Base-by-base conservation (phyloP, 1,140 invertebrate species). In the Aporrectodea caliginosa region DNA sequence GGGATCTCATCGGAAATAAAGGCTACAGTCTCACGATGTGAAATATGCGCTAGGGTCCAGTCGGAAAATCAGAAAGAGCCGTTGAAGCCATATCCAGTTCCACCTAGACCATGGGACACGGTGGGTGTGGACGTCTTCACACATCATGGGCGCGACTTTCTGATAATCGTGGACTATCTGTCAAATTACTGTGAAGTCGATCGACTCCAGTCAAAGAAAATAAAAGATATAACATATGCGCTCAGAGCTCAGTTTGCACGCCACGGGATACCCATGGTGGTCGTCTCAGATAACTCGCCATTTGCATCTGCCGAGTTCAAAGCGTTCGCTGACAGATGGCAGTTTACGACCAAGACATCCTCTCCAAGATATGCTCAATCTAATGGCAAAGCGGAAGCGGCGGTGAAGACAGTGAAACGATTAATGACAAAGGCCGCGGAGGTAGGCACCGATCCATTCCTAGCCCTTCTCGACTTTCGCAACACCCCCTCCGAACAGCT, bases 391-490 rank as follows among this genome's bases (percentile, higher is more conserved):
- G 34, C 73, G 12, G 78, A 79, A 69, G 43, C 32, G 1, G 35
- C 72, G 14, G 73, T 75, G 2, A 74, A 69, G 29, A 79, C 43
- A 16, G 27, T 58, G 0, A 79, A 79, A 22, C 1, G 29, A 14
- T 35, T 69, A 12, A 12, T 79, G 30, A 43, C 22, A 1, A 79
- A 79, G 68, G 72, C 73, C 1, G 29, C n/a, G 14, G 68, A 34
- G 32, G 73, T 27, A 16, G 27, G 35, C 29, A 29, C 75, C 16
- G 79, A 82, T 71, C 75, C 30, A 16, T 81, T 78, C 79, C 30
- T 78, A 16, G 75, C 80, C 1, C 35, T 82, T 35, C 34, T 83
- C 16, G 72, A 35, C n/a, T 81, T 76, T 72, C 31, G 81, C 0
- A 73, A 80, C 58, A 81, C 82, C 27, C 81, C 82, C 0, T 31